Conservation (phyloP, 1,140 invertebrate species). For the Rhyzopertha dominica region DNA sequence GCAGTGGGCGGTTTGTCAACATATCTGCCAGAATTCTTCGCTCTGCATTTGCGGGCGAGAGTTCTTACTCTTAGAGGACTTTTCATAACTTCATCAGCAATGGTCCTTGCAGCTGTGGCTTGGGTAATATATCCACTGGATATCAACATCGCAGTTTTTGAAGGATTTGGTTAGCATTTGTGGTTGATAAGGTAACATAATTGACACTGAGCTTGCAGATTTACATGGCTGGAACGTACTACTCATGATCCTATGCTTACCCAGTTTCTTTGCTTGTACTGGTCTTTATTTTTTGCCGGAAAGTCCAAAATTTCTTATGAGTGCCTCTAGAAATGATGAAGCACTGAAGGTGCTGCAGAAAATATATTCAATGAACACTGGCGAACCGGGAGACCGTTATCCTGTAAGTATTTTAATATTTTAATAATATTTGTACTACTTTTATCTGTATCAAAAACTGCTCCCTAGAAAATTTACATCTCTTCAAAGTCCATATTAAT, state of each 20-base stretch:
- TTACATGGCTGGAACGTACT: constrained; percentile 75
- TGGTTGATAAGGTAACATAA: constrained; percentile 37
- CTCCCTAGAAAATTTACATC: too few species aligned
- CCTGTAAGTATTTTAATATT: constrained; percentile 59
- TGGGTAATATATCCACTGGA: constrained; percentile 34
- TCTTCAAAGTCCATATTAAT: too few species aligned
- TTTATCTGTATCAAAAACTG: too few species aligned
- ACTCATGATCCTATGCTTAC: constrained; percentile 59
- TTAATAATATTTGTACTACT: too few species aligned
- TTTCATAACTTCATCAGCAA: constrained; percentile 53
- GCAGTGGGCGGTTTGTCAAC: constrained; percentile 63
- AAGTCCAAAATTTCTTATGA: constrained; percentile 78
- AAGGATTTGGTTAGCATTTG: not conserved
- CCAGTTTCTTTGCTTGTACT: constrained; percentile 60
- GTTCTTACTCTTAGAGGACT: constrained; percentile 59
- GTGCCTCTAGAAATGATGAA: constrained; percentile 61
- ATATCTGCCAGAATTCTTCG: constrained; percentile 64
- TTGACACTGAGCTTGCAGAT: constrained; percentile 26
- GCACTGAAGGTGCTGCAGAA: constrained; percentile 56
- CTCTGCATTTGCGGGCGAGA: constrained; percentile 55
- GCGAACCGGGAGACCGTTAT: constrained; percentile 53
- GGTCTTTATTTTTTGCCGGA: constrained; percentile 59
- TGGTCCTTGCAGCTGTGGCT: constrained; percentile 31
- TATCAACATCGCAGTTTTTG: constrained; percentile 24
- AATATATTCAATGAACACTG: constrained; percentile 60